Conservation (phyloP, 2,797 vertebrate species). For the Parambassis ranga region DNA sequence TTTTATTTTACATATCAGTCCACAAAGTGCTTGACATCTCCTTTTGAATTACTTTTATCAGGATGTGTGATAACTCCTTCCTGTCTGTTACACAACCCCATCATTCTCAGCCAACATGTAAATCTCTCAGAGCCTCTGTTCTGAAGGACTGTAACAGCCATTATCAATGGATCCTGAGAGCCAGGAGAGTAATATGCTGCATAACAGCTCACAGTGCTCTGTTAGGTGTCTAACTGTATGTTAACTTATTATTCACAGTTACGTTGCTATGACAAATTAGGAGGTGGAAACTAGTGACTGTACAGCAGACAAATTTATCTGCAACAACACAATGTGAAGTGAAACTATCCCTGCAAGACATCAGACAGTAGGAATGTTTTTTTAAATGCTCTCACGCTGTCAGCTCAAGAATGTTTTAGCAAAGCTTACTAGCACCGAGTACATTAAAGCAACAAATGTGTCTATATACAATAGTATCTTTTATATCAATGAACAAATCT, state of each 20-base stretch:
- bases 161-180: slow-evolving; percentile 20
- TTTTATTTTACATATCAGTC: slow-evolving; percentile 36
- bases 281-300: slow-evolving; percentile 50
- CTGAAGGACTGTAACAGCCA: not conserved
- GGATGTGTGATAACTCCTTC: slow-evolving; percentile 36
- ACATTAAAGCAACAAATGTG: too few relatives aligned
- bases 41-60: slow-evolving; percentile 42
- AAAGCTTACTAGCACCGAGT: too few relatives aligned
- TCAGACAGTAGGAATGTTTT: too few relatives aligned
- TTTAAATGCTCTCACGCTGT: too few relatives aligned
- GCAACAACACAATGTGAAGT: too few relatives aligned
- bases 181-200: slow-evolving; percentile 33
- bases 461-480: too few relatives aligned
- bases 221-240: slow-evolving; percentile 38
- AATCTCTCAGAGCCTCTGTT: slow-evolving; percentile 5
- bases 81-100: slow-evolving; percentile 25
- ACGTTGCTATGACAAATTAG: slow-evolving; percentile 68
- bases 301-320: slow-evolving; percentile 40
- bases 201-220: slow-evolving; percentile 35
- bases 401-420: too few relatives aligned
- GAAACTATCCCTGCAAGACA: too few relatives aligned
- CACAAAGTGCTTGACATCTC: slow-evolving; percentile 21
- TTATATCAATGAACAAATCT: too few relatives aligned
- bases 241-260: slow-evolving; percentile 63
- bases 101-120: slow-evolving; percentile 29